These are phyloP conservation scores for Conus ventricosus DNA, from an alignment of 1,140 invertebrate genomes.

Conservation along the genomic window DNA sequence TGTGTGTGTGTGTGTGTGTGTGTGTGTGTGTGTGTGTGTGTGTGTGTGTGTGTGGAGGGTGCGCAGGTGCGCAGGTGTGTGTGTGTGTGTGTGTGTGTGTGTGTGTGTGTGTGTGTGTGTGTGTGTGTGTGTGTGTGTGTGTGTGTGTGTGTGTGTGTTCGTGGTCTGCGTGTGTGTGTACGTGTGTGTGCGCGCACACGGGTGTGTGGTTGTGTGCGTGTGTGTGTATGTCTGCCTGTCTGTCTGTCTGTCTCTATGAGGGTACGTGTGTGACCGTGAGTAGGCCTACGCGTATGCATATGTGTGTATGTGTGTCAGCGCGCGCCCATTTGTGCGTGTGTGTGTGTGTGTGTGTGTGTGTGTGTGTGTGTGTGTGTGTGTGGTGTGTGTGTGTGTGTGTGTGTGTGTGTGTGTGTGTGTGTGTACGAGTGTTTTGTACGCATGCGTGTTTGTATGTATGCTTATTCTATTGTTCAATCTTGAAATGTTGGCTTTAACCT, in stretches of 20 bases:
- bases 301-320: slow-evolving; percentile 1
- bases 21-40: slow-evolving; percentile 20
- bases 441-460: background rate
- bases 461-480: background rate
- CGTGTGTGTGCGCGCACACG: too few relatives aligned
- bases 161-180: slow-evolving; percentile 23
- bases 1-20: slow-evolving; percentile 2
- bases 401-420: slow-evolving; percentile 8
- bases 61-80: too few relatives aligned
- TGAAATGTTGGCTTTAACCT: background rate
- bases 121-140: slow-evolving; percentile 16
- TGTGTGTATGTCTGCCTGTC: too few relatives aligned
- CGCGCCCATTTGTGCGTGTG: too few relatives aligned
- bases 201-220: too few relatives aligned
- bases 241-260: background rate
- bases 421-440: background rate
- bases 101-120: background rate
- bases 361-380: background rate
- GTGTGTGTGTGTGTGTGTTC: background rate
- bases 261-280: background rate
- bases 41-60: slow-evolving; percentile 3
- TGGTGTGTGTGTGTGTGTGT: background rate
- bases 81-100: background rate
- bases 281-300: too few relatives aligned
- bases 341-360: slow-evolving; percentile 5